Evolutionary conservation across 2,797 vertebrate species (phyloP), one percentile per base, ranked within the genome.

Genomic region (Gadopsis bispinosus): DNA sequence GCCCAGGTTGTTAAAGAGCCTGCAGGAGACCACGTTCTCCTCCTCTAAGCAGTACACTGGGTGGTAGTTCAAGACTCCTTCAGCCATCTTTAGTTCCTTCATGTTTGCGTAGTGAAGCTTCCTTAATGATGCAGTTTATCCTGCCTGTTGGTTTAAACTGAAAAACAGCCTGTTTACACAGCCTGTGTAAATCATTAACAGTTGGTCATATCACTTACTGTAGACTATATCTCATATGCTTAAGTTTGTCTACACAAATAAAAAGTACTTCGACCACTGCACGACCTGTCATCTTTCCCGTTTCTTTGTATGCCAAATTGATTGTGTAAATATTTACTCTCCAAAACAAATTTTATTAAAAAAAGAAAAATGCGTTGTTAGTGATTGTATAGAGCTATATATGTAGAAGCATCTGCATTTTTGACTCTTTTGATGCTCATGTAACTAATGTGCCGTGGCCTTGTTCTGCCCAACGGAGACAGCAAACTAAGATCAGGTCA

Each of bases 11-110:
- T 72, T 88, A 55, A 93, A 93, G 22, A 95, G 84, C 4, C 47
- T 84, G 67, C 90, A 84, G 22, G 95, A 94, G 22, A 75, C 22
- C 1, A 3, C 3, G 75, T 95, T 95, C 7, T 88, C 83, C 29
- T 94, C 92, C 81, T 94, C 94, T 47, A 82, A 91, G 84, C 91
- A 91, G 88, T 56, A 95, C 59, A 93, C 75, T 0, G 94, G 93
- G 70, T 86, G 26, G 26, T 26, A 26, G 26, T 26, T 26, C 61
- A 94, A 72, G 68, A 84, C 72, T 33, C 22, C 41, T 60, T 94
- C 93, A n/a, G 91, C 92, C 1, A 71, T 17, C 47, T 69, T 65
- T 4, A 88, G 75, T 31, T 94, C 90, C 47, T 88, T 93, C 91
- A 93, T 94, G 70, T 64, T 79, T 70, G 1, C 0, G 0, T 29